Evolutionary conservation across 2,888 invertebrate species (phyloP), one percentile per base, ranked within the genome.

Genomic region (Pachymerium ferrugineum): DNA sequence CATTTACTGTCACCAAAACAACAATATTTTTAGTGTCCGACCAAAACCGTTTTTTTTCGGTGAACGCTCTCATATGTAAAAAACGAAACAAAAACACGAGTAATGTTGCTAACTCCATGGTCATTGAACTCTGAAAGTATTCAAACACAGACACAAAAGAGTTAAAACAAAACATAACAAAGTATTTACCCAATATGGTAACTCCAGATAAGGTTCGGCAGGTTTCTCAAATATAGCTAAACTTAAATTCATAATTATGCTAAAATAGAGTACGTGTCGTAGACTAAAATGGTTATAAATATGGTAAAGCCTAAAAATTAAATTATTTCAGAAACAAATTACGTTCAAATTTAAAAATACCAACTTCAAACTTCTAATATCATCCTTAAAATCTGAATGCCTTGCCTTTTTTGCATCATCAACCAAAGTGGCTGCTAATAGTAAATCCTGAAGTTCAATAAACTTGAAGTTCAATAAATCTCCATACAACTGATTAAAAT

Each of bases 201-300:
- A 73, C 19, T 76, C 78, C 74, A 79, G 77, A 22, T 79, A 79
- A 38, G 77, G 75, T 10, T 80, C 78, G n/a, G 82, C 80, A n/a
- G 83, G 83, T 69, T 79, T 79, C 76, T 84, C 84, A 78, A 82
- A 80, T 16, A 83, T 62, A 4, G 82, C 82, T 68, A 84, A 76
- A 8, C 77, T 75, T 67, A 83, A 78, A 75, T 81, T 79, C 3
- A 81, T 70, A 69, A 80, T 71, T 31, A 83, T 80, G 33, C 47
- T 30, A 4, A 54, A 12, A 25, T 72, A 72, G 8, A 72, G 33
- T n/a, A 75, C 31, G 77, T 79, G 80, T 73, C 80, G 78, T 28
- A 82, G 78, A 31, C 79, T 79, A 76, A 78, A 78, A 67, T 80
- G 80, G 77, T 82, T 80, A 78, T 81, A 83, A 42, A 82, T 74